Evolutionary conservation across 2,113 vertebrate species (phyloP), one percentile per base, ranked within the genome.

Genomic region (Plotosus lineatus): DNA sequence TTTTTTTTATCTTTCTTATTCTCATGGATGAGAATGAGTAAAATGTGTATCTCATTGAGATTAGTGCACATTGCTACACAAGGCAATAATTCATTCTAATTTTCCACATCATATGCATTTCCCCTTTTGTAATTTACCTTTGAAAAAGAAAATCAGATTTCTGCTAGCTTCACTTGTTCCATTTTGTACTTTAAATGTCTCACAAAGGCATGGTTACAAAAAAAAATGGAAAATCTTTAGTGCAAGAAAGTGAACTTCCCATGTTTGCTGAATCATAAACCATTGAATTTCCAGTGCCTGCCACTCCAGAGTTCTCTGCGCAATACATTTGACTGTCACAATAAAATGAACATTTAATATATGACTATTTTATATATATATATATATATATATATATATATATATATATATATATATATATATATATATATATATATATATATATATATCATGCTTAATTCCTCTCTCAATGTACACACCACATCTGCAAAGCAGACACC

Each of bases 41-140:
- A 96, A 96, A 96, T 93, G 96, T 94, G 94, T 96, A 99, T 99
- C 98, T 99, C 98, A 99, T 95, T 98, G 98, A 99, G 98, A 99
- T 99, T 95, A 99, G 97, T 94, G 96, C 96, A 98, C 96, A 98
- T 98, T 97, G 97, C 96, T 97, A 97, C 96, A 97, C 96, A 98
- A 98, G 96, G 97, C 95, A 98, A 97, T 95, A 95, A 93, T 89
- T 93, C 48, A 88, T 90, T 95, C 95, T 96, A 95, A 95, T 94
- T 95, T 93, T 92, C 86, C 80, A 96, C 94, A 95, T 93, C 93
- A 56, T 95, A 93, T 93, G 89, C 94, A 94, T 94, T 95, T 94
- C 79, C 91, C 89, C 87, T 87, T 90, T 92, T 90, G 56, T 76
- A 80, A 92, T 92, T 94, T 95, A 94, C 94, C 92, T 94, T 93